These are phyloP conservation scores for Zoanthus solanderi DNA, from an alignment of 92 coral and sea anemone genomes.

Conservation along the genomic window DNA sequence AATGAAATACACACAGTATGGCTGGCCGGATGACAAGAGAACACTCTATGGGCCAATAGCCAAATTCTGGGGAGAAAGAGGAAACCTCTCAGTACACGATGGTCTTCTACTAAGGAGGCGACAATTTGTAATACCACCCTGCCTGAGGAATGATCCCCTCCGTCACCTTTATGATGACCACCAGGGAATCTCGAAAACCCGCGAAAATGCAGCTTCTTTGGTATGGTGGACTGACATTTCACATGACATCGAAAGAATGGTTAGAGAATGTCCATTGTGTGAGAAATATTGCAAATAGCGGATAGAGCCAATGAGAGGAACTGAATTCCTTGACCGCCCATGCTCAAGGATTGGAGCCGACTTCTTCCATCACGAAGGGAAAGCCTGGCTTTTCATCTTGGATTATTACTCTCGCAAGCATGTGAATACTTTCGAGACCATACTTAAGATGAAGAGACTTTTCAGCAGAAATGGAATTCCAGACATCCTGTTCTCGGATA, in stretches of 20 bases:
- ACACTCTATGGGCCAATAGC: background rate
- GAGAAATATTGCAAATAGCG: conserved; percentile 29
- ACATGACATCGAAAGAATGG: conserved; percentile 24
- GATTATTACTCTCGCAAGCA: conserved; percentile 1
- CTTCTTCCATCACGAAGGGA: background rate
- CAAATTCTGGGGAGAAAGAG: background rate
- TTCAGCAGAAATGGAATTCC: conserved; percentile 38
- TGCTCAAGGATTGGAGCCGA: conserved; percentile 35
- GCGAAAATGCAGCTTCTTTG: conserved; percentile 41
- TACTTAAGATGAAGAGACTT: conserved; percentile 45
- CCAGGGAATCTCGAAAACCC: background rate
- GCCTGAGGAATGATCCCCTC: conserved; percentile 22
- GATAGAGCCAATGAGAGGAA: background rate
- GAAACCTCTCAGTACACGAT: background rate
- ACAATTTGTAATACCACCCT: conserved; percentile 25
- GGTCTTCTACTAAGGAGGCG: conserved; percentile 16
- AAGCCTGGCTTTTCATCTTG: conserved; percentile 3
- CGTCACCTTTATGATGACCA: conserved; percentile 41
- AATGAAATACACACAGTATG: conserved; percentile 1
- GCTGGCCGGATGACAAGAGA: conserved; percentile 11
- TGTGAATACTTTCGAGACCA: conserved; percentile 45
- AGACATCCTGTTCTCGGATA: too few relatives aligned
- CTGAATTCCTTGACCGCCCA: conserved; percentile 29
- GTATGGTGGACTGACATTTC: conserved; percentile 45
- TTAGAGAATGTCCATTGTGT: conserved; percentile 35